A percentile compares a stretch with the other conserved stretches of the same genome.
phyloP scores from a whole-genome alignment of 2,888 invertebrate genomes.

The Nemapogon koenigi region DNA sequence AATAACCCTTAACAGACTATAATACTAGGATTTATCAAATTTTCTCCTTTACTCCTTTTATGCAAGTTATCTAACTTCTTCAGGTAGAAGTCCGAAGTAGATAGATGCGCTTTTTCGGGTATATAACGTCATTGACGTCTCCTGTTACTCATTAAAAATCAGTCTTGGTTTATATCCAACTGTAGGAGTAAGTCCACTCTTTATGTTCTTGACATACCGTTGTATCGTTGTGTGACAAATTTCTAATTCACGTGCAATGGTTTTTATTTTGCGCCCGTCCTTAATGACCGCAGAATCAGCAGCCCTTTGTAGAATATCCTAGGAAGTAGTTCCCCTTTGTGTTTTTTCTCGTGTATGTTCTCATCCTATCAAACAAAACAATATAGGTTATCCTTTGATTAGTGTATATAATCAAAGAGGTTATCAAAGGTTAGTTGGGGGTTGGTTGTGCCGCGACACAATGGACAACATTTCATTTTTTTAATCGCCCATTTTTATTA shows the following conservation, averaged over 20 bases:
- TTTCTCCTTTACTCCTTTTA: slow-evolving; percentile 11
- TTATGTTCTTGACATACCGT: slow-evolving; percentile 12
- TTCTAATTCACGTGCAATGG: slow-evolving; percentile 10
- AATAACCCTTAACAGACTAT: not conserved
- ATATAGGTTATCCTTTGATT: slow-evolving; percentile 3
- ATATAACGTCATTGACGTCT: slow-evolving; percentile 10
- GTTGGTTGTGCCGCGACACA: not conserved
- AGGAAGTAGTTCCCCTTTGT: slow-evolving; percentile 4
- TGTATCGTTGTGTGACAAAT: slow-evolving; percentile 13
- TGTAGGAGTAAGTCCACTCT: slow-evolving; percentile 5
- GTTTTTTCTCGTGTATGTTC: slow-evolving; percentile 6
- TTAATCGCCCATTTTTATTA: too few species aligned
- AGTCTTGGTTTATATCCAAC: slow-evolving; percentile 9
- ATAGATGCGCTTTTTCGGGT: slow-evolving; percentile 11
- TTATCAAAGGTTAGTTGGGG: not conserved
- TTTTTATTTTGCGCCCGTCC: slow-evolving; percentile 14
- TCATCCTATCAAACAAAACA: slow-evolving; percentile 8
- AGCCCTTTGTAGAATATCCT: slow-evolving; percentile 9
- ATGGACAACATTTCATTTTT: too few species aligned
- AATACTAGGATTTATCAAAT: slow-evolving; percentile 1
- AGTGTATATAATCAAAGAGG: too few species aligned
- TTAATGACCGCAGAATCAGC: slow-evolving; percentile 12
- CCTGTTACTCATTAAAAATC: slow-evolving; percentile 7
- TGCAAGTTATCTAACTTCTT: slow-evolving; percentile 14
- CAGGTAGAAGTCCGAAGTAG: slow-evolving; percentile 15